Base-by-base conservation (phyloP, 37 sponge, comb jelly and placozoan species). In the Hormiphora californensis region DNA sequence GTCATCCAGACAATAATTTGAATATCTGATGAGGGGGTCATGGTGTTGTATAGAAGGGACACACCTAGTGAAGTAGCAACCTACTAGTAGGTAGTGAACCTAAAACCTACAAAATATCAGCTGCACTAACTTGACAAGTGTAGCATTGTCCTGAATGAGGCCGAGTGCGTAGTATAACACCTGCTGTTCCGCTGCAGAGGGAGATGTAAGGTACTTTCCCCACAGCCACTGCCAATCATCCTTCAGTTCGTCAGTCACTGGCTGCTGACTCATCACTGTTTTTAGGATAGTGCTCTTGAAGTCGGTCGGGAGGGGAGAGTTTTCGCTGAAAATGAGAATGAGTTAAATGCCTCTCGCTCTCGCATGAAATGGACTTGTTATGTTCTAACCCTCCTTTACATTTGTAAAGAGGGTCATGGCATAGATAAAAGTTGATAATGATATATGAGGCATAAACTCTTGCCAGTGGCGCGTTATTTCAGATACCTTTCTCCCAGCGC, bases 211-310 rank as follows among this genome's bases (percentile, higher is more conserved):
- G 86, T 90, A 94, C 39, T 68, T 27, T 0, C 59, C 27, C 95
- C 95, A 97, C 34, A 97, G 54, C 61, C 85, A 92, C 36, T 94
- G 68, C 99, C 99, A 97, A 21, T 93, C 93, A 8, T 44, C 63
- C 44, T 88, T 88, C 0, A 85, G 87, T 0, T 95, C 98, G 69
- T 69, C 7, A 0, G 90, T 36, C 1, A 27, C 28, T 32, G 12
- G 0, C 1, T 73, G 27, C 1, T 0, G 1, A 41, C n/a, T 43
- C 81, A 73, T 73, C 9, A 73, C 81, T 9, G 81, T 43, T 43
- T 73, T 73, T 9, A 73, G 41, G 44, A 73, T 41, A 11, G 81
- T 73, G 11, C 27, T 28, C 35, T 33, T 39, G 44, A 73, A 73
- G 39, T 73, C 81, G n/a, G n/a, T n/a, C 28, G 81, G 28, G n/a